Evolutionary conservation across 1,140 invertebrate genomes (phyloP), one percentile per base, ranked within the genome.

Genomic region (Oreohelix idahoensis): DNA sequence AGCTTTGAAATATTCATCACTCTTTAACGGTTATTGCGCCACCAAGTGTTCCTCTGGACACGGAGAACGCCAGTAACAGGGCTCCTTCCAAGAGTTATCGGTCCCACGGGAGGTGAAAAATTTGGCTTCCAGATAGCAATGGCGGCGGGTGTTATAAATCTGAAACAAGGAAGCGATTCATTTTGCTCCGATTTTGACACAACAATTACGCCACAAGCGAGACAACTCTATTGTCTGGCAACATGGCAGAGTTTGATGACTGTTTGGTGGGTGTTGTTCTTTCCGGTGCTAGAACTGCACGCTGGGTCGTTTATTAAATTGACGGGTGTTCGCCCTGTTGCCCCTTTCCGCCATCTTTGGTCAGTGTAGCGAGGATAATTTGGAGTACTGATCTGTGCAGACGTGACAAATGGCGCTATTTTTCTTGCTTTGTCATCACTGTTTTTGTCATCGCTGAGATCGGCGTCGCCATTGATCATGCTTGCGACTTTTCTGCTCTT

Each of bases 1-100:
- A 35, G 45, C 45, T 53, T 29, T 76, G 29, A 76, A 76, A 76
- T 76, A 76, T 76, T 76, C 74, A 76, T 76, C 45, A 76, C 74
- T 53, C 45, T 26, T 75, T 76, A 76, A 76, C 74, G 42, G 53
- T 76, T 45, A 51, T 76, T 51, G 32, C 71, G 36, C 71, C 45
- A 35, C 45, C 38, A 32, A 76, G 74, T 49, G 74, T 11, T 76
- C 11, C 36, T 49, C 45, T n/a, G 32, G 23, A 39, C 23, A 39
- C 10, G 36, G 71, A 39, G 71, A 45, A 42, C 36, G 36, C 26
- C n/a, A 26, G 36, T 45, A 42, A 73, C 36, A 26, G 35, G 38
- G 38, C 71, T 29, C 26, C 23, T 23, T 39, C 36, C 1, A 45
- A 73, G 71, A 73, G 71, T 73, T 73, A 45, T 73, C 35, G 36